Percentiles rank a stretch among this genome's conserved stretches.
phyloP scores from a whole-genome alignment of 2,113 vertebrate genomes.

The Peromyscus californicus region DNA sequence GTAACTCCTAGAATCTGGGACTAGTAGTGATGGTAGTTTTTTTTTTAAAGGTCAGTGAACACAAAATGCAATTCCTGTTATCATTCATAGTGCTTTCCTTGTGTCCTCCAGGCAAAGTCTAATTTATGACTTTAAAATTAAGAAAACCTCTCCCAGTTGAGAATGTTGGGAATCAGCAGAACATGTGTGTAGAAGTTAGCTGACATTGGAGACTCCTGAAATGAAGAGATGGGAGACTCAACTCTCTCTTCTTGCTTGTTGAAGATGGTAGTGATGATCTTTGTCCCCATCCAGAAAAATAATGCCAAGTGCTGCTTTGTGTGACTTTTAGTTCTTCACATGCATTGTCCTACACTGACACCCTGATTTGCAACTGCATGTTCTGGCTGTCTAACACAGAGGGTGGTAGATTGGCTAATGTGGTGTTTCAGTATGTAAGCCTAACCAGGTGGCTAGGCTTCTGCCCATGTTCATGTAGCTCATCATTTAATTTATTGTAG shows the following conservation, averaged over 20 bases:
- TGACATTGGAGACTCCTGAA: neutral
- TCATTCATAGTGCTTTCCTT: constrained; percentile 35
- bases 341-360: neutral
- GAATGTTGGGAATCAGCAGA: neutral
- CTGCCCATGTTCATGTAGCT: constrained; percentile 13
- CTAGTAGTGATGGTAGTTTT: neutral
- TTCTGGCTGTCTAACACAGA: neutral
- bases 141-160: constrained; percentile 20
- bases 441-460: constrained; percentile 1
- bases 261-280: neutral
- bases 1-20: constrained; percentile 26
- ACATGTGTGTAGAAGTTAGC: neutral
- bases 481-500: constrained; percentile 51
- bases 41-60: constrained; percentile 54
- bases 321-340: neutral
- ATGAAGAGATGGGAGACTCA: neutral
- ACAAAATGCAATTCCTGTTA: constrained; percentile 58
- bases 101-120: constrained; percentile 51
- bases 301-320: neutral
- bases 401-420: neutral
- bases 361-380: neutral
- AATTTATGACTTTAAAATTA: constrained; percentile 43
- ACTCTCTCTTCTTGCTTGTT: neutral
- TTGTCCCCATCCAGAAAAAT: neutral
- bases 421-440: neutral